A percentile compares a stretch with the other conserved stretches of the same genome.
Evolutionary conservation across 2,113 vertebrate species (phyloP).

Genomic region (Epinephelus moara): DNA sequence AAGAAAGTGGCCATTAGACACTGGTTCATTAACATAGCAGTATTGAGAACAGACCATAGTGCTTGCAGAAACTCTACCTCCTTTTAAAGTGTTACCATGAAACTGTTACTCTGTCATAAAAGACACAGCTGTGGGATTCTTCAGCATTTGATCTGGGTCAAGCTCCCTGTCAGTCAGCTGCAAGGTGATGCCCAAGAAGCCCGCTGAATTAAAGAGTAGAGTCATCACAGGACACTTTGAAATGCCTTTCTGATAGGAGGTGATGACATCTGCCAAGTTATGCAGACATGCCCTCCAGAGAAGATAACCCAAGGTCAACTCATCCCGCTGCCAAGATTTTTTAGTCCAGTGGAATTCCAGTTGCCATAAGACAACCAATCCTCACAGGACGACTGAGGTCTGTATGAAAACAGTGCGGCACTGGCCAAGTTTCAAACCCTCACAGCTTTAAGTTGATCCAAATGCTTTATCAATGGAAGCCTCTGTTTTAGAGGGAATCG

Average conservation of each 20-base stretch:
- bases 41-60: too few species aligned
- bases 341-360: constrained; percentile 63
- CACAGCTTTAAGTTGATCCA: constrained; percentile 15
- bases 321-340: constrained; percentile 70
- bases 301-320: constrained; percentile 77
- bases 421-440: constrained; percentile 30
- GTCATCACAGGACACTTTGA: constrained; percentile 55
- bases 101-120: neutral
- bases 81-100: neutral
- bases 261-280: constrained; percentile 80
- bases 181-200: constrained; percentile 33
- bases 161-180: constrained; percentile 53
- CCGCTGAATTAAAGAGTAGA: constrained; percentile 10
- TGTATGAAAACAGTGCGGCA: constrained; percentile 2
- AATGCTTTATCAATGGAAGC: constrained; percentile 33
- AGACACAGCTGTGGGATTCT: constrained; percentile 44
- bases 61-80: neutral
- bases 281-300: constrained; percentile 78
- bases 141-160: constrained; percentile 34
- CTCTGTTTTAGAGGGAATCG: constrained; percentile 39
- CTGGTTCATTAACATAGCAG: neutral
- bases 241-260: constrained; percentile 76
- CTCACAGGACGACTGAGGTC: constrained; percentile 39
- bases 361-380: constrained; percentile 57
- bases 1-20: neutral